phyloP scores from a whole-genome alignment of 2,113 vertebrate genomes.

The Lynx canadensis region DNA sequence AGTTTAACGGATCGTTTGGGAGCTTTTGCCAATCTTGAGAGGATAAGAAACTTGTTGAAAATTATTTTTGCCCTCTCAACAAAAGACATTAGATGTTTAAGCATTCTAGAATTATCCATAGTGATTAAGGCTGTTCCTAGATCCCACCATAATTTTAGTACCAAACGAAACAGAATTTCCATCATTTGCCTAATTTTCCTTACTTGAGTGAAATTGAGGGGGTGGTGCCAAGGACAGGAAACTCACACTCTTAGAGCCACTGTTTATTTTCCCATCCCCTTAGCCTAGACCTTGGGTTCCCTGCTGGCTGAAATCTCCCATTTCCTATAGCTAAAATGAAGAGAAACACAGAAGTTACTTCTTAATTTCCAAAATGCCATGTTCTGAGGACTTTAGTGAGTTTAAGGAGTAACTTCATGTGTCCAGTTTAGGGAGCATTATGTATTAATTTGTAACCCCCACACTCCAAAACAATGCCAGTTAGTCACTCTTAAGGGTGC shows the following conservation, averaged over 20 bases:
- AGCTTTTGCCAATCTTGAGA: constrained; percentile 26
- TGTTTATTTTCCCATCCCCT: background rate
- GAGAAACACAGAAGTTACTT: background rate
- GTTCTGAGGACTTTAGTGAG: background rate
- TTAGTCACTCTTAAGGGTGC: background rate
- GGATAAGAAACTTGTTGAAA: background rate
- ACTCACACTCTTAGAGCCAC: rapidly evolving
- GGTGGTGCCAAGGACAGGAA: background rate
- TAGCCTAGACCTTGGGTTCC: background rate
- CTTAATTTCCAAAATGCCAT: background rate
- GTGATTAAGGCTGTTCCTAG: background rate
- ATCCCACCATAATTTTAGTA: background rate
- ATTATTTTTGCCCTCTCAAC: background rate
- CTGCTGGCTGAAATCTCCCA: background rate
- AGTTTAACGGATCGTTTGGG: constrained; percentile 3
- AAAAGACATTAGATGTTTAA: background rate
- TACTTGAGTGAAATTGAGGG: background rate
- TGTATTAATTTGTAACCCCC: background rate
- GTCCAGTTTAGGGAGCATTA: background rate
- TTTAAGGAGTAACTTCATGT: background rate
- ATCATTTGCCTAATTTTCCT: background rate
- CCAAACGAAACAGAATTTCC: background rate
- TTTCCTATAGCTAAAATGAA: background rate
- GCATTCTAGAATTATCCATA: background rate
- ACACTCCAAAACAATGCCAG: background rate